Conservation (phyloP, 1,140 invertebrate genomes). For the Thalassaphorura encarpata region DNA sequence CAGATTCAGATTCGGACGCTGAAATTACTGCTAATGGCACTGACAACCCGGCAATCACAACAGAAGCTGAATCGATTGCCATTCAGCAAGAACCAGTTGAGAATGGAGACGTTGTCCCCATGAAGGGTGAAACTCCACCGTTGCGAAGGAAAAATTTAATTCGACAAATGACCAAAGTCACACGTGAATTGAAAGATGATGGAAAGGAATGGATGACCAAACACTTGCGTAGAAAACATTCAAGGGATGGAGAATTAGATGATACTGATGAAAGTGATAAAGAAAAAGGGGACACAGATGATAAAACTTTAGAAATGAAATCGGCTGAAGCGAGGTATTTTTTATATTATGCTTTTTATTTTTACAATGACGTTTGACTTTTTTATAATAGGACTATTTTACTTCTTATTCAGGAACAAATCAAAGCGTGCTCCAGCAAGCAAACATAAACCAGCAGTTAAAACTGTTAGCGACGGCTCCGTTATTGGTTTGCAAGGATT, state of each 20-base stretch:
- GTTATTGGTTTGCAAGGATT: constrained; percentile 44
- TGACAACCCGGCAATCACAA: constrained; percentile 30
- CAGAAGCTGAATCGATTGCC: constrained; percentile 44
- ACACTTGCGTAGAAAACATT: constrained; percentile 22
- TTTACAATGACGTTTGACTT: too few relatives aligned
- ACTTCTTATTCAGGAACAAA: too few relatives aligned
- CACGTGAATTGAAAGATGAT: constrained; percentile 23
- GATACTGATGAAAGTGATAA: constrained; percentile 6
- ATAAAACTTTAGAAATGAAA: too few relatives aligned
- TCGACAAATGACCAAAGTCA: constrained; percentile 29
- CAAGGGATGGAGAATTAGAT: too few relatives aligned
- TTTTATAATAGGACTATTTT: too few relatives aligned
- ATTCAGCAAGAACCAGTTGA: constrained; percentile 2
- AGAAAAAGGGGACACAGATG: constrained; percentile 15
- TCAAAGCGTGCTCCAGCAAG: too few relatives aligned
- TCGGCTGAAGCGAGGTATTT: too few relatives aligned
- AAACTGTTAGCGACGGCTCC: too few relatives aligned
- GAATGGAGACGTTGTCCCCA: constrained; percentile 8
- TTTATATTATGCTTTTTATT: too few relatives aligned
- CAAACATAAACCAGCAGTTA: too few relatives aligned
- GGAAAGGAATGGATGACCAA: constrained; percentile 23
- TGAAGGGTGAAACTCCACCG: constrained; percentile 31
- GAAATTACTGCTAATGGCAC: neutral
- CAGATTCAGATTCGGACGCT: neutral
- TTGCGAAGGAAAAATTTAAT: constrained; percentile 15